Evolutionary conservation across 2,113 vertebrate genomes (phyloP), one percentile per base, ranked within the genome.

Genomic region (Prionailurus viverrinus): DNA sequence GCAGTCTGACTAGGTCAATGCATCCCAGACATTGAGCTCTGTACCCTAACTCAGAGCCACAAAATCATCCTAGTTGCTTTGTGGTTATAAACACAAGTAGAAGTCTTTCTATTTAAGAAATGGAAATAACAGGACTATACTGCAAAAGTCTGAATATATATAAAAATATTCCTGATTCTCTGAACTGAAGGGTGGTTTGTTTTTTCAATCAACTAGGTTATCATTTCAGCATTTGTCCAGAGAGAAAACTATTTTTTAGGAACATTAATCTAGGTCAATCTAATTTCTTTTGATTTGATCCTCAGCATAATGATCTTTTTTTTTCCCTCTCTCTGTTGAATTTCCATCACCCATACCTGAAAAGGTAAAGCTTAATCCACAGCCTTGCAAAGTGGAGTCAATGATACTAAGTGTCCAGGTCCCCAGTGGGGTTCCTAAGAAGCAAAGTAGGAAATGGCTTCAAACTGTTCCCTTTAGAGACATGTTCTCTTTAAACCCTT

Each of bases 281-380:
- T 96, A 71, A 93, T 94, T 97, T 96, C 88, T 93, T 12, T 85
- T 92, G 93, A 33, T 96, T 95, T 95, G 81, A 89, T 85, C 61
- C 27, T 91, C 58, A 74, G 73, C 15, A 61, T 82, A 87, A 79
- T 73, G 8, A 58, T 68, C 71, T 76, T 69, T 63, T 71, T 82
- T 55, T 9, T 45, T 9, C 7, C 45, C 39, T 61, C 58, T 61
- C n/a, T 74, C 48, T 58, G 89, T 51, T 89, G 85, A 19, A 94
- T 89, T n/a, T 89, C 41, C 19, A 27, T 95, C 58, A 51, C 69
- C 33, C 33, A 31, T 33, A 73, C 71, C 31, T 58, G 39, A 51
- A 83, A 94, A 95, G 10, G 51, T 55, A 88, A 71, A 71, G 9
- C n/a, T 92, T 88, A 96, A 92, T 39, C 16, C 51, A 89, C 58